Evolutionary conservation across 2,888 invertebrate genomes (phyloP), one percentile per base, ranked within the genome.

Genomic region (Ephialtes manifestator): DNA sequence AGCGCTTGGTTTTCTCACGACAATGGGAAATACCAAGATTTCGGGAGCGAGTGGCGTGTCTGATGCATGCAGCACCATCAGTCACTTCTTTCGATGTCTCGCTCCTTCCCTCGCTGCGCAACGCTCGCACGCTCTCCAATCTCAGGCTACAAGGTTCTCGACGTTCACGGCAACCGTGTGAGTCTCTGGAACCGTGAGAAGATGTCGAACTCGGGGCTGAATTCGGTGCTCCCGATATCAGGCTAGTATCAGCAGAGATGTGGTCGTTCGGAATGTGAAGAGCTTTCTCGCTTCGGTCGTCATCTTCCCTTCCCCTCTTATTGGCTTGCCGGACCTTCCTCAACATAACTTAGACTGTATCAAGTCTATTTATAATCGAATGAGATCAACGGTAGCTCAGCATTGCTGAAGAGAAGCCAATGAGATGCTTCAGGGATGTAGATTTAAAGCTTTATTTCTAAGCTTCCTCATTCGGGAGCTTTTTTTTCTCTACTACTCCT

Each of bases 141-240:
- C 78, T 70, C 70, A 70, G 13, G 58, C 70, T 28, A 10, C 58
- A 63, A 48, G 28, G 58, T 76, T 65, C 51, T 46, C 31, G 15
- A 18, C 20, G 76, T 43, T 65, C 53, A 46, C 20, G 53, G 65
- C 67, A 35, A 74, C 76, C 91, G 92, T 92, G 92, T 90, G 92
- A 92, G 71, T 81, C 58, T 74, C 70, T 60, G 70, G 87, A 86
- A 75, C 82, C 92, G 92, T 92, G 92, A 92, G 92, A 92, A 92
- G 87, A 90, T 89, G 86, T 87, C 87, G 86, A 88, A 89, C 89
- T 89, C 87, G 89, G 90, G 89, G 88, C 89, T 88, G 88, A 89
- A 90, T 88, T 89, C 76, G 81, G 83, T 86, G 84, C 78, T 87
- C 76, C 77, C 63, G 77, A 85, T 89, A 92, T 72, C 91, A 91